Percentiles rank a stretch among this genome's conserved stretches.
phyloP scores from a whole-genome alignment of 2,797 vertebrate species.

The Halcyon leucocephala region DNA sequence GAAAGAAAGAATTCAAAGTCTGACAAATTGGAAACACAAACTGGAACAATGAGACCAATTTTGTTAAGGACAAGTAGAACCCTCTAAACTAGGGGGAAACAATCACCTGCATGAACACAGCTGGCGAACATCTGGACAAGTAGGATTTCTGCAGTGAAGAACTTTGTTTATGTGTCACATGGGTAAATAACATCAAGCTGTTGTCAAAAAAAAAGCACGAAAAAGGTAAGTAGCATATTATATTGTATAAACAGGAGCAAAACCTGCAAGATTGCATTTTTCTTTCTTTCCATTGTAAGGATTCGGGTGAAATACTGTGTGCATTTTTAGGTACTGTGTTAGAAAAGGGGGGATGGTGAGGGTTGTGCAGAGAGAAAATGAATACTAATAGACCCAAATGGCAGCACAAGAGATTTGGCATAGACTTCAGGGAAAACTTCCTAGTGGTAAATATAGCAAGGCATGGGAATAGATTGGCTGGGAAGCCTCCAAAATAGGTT shows the following conservation, averaged over 20 bases:
- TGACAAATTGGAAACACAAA: neutral
- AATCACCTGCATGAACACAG: neutral
- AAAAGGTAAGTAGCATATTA: neutral
- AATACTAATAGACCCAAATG: neutral
- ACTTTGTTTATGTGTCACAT: neutral
- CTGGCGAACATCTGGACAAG: neutral
- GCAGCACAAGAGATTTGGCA: neutral
- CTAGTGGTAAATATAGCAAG: neutral
- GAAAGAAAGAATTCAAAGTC: neutral
- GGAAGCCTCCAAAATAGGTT: conserved; percentile 20
- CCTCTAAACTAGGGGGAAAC: neutral
- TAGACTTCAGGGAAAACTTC: neutral
- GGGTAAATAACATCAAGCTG: neutral
- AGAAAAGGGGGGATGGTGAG: neutral
- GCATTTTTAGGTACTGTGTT: neutral
- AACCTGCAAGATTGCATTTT: neutral
- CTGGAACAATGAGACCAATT: neutral
- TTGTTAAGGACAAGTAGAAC: neutral
- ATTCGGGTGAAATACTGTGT: neutral
- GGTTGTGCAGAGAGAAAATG: neutral
- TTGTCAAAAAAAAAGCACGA: rapidly evolving
- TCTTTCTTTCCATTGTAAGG: neutral
- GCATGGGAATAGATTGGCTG: neutral
- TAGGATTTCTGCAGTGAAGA: neutral
- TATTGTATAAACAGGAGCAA: neutral